Base-by-base conservation (phyloP, 2,888 invertebrate species). In the Acanthococcus lagerstroemiae region DNA sequence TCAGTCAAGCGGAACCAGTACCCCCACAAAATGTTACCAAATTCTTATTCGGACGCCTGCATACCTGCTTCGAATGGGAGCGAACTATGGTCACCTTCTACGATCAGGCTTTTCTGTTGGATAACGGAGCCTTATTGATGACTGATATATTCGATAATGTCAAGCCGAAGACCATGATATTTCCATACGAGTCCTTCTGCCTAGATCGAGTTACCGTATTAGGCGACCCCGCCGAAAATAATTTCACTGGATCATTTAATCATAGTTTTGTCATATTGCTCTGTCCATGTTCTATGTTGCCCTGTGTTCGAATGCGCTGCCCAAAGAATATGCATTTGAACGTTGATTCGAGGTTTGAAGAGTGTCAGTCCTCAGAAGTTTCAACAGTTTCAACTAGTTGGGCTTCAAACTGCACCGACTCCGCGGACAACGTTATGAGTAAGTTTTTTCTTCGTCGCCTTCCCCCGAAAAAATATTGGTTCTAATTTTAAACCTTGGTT, bases 141-240 rank as follows among this genome's bases (percentile, higher is more conserved):
- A 66, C 66, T 24, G 52, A 37, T 19, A 15, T 55, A 4, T 44
- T 45, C 17, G 66, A 57, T 6, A 48, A 56, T 12, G 27, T 54
- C 12, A 26, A 37, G 22, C 56, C 65, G 3, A 44, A 54, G n/a
- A 55, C 55, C 19, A 46, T 57, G 26, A 44, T 55, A 44, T 68
- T 66, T 44, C 24, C 60, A 21, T 25, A 21, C 9, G 25, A 12
- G 21, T 60, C 65, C 15, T 68, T 67, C n/a, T 68, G 68, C 46
- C 15, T 68, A 21, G 68, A 68, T 46, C 65, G 68, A 12, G 67
- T 68, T 45, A 55, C 67, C 12, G 27, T 7, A 12, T 19, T 60
- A 17, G 15, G 26, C 5, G 65, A 55, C n/a, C n/a, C n/a, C n/a
- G n/a, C n/a, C n/a, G n/a, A n/a, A n/a, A n/a, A n/a, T n/a, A n/a